phyloP scores from a whole-genome alignment of 2,888 invertebrate genomes.

The Erebia epiphron region DNA sequence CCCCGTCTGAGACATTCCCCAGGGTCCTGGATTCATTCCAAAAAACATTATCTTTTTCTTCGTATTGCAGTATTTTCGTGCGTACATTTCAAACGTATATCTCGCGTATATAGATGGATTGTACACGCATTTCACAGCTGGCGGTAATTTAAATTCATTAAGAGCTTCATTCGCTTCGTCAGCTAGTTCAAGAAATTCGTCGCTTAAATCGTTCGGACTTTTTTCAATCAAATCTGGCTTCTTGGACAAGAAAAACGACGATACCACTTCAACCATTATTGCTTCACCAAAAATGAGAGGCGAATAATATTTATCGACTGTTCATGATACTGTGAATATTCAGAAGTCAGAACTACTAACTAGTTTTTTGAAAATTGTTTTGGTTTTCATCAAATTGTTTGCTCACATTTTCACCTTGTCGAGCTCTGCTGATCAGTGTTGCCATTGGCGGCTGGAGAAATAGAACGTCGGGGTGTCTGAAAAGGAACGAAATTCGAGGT shows the following conservation, averaged over 20 bases:
- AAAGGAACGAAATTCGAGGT: too few relatives aligned
- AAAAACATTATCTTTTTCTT: conserved; percentile 90
- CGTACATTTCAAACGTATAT: conserved; percentile 89
- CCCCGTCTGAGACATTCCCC: conserved; percentile 98
- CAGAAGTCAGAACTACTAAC: too few relatives aligned
- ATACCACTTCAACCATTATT: conserved; percentile 58
- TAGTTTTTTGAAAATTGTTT: too few relatives aligned
- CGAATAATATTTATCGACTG: too few relatives aligned
- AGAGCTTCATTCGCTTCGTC: conserved; percentile 73
- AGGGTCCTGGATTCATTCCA: conserved; percentile 98
- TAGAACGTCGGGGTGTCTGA: too few relatives aligned
- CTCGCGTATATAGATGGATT: conserved; percentile 94
- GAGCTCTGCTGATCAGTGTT: too few relatives aligned
- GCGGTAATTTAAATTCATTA: conserved; percentile 71
- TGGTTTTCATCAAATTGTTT: too few relatives aligned
- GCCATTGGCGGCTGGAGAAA: too few relatives aligned
- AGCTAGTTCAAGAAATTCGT: conserved; percentile 60
- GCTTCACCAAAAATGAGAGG: not conserved
- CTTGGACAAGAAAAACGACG: conserved; percentile 57
- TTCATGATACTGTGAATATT: too few relatives aligned
- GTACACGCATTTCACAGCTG: conserved; percentile 87
- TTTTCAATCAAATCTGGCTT: conserved; percentile 20
- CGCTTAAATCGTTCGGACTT: conserved; percentile 45
- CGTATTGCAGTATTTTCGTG: conserved; percentile 86
- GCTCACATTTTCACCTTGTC: too few relatives aligned